These are phyloP conservation scores for Amphiura filiformis DNA, from an alignment of 35 echinoderm and acorn worm species.

Conservation along the genomic window DNA sequence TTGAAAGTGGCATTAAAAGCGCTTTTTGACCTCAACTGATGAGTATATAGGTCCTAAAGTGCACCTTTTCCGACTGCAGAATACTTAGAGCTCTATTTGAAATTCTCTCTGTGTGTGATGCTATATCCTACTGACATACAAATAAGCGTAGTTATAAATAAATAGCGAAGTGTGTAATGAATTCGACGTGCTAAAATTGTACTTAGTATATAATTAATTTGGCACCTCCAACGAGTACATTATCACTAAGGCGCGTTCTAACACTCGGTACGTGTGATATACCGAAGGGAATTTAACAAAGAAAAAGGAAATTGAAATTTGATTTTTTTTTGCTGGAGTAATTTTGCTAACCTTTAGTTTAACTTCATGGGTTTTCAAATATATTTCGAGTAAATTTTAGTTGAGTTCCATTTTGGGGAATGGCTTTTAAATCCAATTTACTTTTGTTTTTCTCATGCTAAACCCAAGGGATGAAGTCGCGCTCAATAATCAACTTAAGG, in stretches of 20 bases:
- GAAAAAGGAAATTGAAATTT: neutral
- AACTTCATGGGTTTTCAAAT: neutral
- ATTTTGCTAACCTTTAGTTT: neutral
- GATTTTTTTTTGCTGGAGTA: neutral
- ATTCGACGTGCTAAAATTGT: neutral
- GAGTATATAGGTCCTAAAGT: neutral
- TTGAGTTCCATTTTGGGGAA: too few relatives aligned
- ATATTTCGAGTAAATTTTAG: neutral
- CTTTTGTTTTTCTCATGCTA: too few relatives aligned
- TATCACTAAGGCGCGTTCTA: neutral
- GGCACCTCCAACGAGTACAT: neutral
- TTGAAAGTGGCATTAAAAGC: constrained; percentile 11
- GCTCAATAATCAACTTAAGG: too few relatives aligned
- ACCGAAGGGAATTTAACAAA: neutral
- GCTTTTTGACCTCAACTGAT: neutral
- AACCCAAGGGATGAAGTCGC: too few relatives aligned
- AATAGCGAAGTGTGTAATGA: neutral
- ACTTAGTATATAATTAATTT: neutral
- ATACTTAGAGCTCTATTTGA: neutral
- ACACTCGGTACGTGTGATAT: neutral
- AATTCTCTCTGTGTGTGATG: neutral
- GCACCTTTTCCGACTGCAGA: neutral
- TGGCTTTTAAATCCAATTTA: too few relatives aligned
- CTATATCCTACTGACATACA: neutral
- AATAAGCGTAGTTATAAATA: neutral